A percentile compares a stretch with the other conserved stretches of the same genome.
Evolutionary conservation across 2,888 invertebrate species (phyloP).

Genomic region (Cloeon dipterum): DNA sequence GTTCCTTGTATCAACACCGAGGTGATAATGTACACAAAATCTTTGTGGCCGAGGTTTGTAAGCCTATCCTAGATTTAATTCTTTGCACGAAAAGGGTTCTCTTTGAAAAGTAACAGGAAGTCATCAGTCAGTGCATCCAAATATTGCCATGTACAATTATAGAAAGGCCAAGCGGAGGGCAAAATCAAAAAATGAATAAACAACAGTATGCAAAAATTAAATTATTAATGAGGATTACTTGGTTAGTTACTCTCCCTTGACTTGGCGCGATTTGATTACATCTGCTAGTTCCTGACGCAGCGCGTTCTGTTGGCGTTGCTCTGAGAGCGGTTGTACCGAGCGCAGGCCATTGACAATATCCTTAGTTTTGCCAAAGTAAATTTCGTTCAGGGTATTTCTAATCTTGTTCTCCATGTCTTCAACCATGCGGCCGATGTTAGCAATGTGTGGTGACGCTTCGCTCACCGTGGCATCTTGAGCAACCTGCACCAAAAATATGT

Average conservation of each 20-base stretch:
- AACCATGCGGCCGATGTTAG: conserved; percentile 95
- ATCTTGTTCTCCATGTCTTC: conserved; percentile 99
- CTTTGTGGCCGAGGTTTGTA: no score
- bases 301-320: conserved; percentile 61
- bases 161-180: no score
- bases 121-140: no score
- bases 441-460: conserved; percentile 90
- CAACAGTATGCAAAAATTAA: neutral
- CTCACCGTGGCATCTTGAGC: conserved; percentile 80
- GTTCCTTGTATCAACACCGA: no score
- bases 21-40: no score
- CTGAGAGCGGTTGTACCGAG: conserved; percentile 58
- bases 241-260: conserved; percentile 21
- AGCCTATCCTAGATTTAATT: no score
- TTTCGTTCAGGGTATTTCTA: conserved; percentile 90
- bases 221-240: no score
- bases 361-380: conserved; percentile 97
- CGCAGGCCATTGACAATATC: conserved; percentile 91
- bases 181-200: no score
- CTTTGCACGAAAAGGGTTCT: no score
- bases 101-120: no score
- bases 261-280: conserved; percentile 62
- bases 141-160: no score
- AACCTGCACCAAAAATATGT: conserved; percentile 32
- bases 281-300: conserved; percentile 67